A percentile compares a stretch with the other conserved stretches of the same genome.
Conservation (phyloP, 2,888 invertebrate genomes). For the Tinea trinotella region DNA sequence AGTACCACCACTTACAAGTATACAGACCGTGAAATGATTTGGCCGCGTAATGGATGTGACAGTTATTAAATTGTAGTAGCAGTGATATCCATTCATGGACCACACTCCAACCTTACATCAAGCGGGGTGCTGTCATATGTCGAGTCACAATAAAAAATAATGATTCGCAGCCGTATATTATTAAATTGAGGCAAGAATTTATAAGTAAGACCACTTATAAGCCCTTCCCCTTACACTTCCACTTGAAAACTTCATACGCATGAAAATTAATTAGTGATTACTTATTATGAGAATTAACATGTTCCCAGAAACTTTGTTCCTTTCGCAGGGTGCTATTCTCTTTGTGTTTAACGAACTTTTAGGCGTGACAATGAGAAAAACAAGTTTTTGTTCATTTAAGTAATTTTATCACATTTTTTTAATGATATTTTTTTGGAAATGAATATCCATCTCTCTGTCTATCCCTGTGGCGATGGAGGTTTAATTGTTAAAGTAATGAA, state of each 20-base stretch:
- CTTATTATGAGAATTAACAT: conserved; percentile 10
- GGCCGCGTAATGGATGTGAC: too few species aligned
- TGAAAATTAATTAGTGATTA: conserved; percentile 16
- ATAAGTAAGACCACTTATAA: background rate
- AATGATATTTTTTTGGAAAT: too few species aligned
- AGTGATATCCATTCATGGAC: too few species aligned
- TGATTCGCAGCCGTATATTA: background rate
- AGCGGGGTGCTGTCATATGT: too few species aligned
- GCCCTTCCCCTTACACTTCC: background rate
- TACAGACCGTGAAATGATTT: too few species aligned
- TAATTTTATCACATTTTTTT: background rate
- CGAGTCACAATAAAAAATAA: too few species aligned
- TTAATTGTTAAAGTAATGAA: too few species aligned
- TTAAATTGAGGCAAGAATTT: background rate
- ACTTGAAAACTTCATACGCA: conserved; percentile 1
- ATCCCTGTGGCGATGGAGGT: too few species aligned
- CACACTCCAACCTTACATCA: too few species aligned
- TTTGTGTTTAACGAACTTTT: background rate
- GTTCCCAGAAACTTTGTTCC: conserved; percentile 9
- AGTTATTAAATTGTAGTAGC: too few species aligned
- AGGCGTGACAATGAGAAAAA: background rate
- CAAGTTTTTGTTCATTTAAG: background rate
- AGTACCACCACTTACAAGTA: too few species aligned
- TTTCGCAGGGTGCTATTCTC: background rate
- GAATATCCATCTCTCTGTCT: too few species aligned